phyloP scores from a whole-genome alignment of 1,140 invertebrate species.

The Drosophila albomicans region DNA sequence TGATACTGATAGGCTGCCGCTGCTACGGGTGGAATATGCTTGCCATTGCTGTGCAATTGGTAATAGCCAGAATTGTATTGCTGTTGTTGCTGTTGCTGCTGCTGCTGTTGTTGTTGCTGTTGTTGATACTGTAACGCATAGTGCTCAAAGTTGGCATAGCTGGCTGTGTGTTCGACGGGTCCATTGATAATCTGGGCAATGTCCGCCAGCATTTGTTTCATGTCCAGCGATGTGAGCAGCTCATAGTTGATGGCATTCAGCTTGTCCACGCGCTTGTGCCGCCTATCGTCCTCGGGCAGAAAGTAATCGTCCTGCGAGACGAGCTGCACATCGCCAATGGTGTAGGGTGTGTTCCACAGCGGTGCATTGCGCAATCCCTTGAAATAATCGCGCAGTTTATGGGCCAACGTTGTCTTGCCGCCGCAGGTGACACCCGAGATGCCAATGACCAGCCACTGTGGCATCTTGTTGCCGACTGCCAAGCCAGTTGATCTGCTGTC shows the following conservation, averaged over 20 bases:
- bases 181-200: slow-evolving; percentile 73
- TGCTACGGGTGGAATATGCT: slow-evolving; percentile 16
- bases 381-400: slow-evolving; percentile 86
- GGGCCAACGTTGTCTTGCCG: slow-evolving; percentile 91
- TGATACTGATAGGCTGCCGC: slow-evolving; percentile 30
- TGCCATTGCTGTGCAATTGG: slow-evolving; percentile 34
- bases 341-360: slow-evolving; percentile 72
- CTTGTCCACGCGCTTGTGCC: slow-evolving; percentile 88
- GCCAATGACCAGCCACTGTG: slow-evolving; percentile 89
- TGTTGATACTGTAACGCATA: slow-evolving; percentile 72
- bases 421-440: slow-evolving; percentile 92
- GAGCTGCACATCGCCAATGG: slow-evolving; percentile 86
- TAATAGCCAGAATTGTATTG: slow-evolving; percentile 40
- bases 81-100: slow-evolving; percentile 57
- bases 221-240: slow-evolving; percentile 90
- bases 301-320: slow-evolving; percentile 93
- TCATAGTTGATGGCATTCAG: slow-evolving; percentile 93
- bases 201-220: slow-evolving; percentile 88
- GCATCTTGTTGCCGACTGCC: slow-evolving; percentile 68
- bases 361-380: slow-evolving; percentile 63
- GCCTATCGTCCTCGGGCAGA: slow-evolving; percentile 88
- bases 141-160: slow-evolving; percentile 73
- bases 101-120: slow-evolving; percentile 66
- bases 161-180: slow-evolving; percentile 46
- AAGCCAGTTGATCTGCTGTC: slow-evolving; percentile 4